These are phyloP conservation scores for Drosophila lini DNA, from an alignment of 1,140 invertebrate genomes.

Conservation along the genomic window DNA sequence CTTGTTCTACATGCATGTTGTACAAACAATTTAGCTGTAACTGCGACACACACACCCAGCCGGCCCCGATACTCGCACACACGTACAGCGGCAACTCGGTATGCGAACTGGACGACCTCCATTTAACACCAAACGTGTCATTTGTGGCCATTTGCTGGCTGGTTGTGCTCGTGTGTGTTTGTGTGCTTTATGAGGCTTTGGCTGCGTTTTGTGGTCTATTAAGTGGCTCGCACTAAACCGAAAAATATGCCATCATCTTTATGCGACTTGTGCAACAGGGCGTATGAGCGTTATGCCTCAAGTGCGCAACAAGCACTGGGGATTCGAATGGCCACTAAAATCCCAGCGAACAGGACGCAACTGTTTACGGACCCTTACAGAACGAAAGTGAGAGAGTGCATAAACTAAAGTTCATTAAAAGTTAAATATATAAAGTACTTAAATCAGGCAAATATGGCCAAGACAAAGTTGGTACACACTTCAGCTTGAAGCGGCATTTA, in stretches of 20 bases:
- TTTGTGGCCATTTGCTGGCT: constrained; percentile 75
- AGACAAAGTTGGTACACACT: constrained; percentile 14
- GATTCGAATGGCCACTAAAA: constrained; percentile 48
- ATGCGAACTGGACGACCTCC: constrained; percentile 68
- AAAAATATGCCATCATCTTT: constrained; percentile 75
- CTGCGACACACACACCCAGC: constrained; percentile 51
- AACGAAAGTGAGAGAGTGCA: constrained; percentile 11
- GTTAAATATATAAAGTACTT: constrained; percentile 28
- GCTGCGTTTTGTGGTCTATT: constrained; percentile 79
- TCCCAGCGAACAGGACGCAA: constrained; percentile 53
- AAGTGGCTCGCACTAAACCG: constrained; percentile 76
- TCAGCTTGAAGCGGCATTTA: constrained; percentile 9
- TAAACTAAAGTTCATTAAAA: constrained; percentile 71
- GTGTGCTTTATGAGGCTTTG: constrained; percentile 60
- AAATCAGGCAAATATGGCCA: neutral
- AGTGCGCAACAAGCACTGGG: constrained; percentile 69
- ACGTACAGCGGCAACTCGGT: constrained; percentile 21
- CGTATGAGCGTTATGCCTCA: constrained; percentile 61
- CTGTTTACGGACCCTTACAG: constrained; percentile 27
- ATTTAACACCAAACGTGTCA: constrained; percentile 83
- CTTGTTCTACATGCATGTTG: constrained; percentile 80
- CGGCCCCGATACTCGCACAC: constrained; percentile 19
- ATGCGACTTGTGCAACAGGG: constrained; percentile 57
- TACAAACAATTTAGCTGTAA: constrained; percentile 81
- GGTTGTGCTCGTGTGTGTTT: constrained; percentile 13